These are phyloP conservation scores for Thalpophila matura DNA, from an alignment of 2,888 invertebrate species.

Conservation along the genomic window DNA sequence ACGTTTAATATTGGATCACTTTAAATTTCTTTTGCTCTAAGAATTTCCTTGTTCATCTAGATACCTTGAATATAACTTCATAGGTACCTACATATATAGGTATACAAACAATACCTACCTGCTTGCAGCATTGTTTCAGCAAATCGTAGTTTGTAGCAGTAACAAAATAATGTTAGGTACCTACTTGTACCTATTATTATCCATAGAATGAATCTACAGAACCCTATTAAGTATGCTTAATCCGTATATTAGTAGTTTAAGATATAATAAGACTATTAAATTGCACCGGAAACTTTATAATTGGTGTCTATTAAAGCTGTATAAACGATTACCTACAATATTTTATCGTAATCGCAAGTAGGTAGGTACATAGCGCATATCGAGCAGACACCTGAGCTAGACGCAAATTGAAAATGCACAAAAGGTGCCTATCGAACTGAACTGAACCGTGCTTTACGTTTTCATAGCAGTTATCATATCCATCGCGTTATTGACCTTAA, in stretches of 20 bases:
- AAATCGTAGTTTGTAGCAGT: not conserved
- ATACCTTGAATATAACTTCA: too few species aligned
- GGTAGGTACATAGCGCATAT: constrained; percentile 13
- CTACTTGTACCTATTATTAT: constrained; percentile 15
- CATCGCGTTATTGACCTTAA: constrained; percentile 88
- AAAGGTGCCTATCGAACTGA: constrained; percentile 56
- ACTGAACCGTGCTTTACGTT: constrained; percentile 62
- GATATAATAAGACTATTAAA: constrained; percentile 51
- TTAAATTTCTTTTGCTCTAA: too few species aligned
- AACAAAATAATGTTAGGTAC: constrained; percentile 8
- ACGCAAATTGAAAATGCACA: constrained; percentile 53
- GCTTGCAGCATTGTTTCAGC: too few species aligned
- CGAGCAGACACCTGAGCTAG: constrained; percentile 30
- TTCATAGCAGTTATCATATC: constrained; percentile 84
- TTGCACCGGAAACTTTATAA: constrained; percentile 61
- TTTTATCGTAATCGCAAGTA: constrained; percentile 29
- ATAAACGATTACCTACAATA: constrained; percentile 40
- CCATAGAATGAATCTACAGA: constrained; percentile 32
- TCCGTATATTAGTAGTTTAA: constrained; percentile 30
- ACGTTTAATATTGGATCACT: too few species aligned
- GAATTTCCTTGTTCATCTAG: too few species aligned
- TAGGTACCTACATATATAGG: too few species aligned
- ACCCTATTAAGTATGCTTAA: constrained; percentile 31
- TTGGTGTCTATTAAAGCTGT: constrained; percentile 54
- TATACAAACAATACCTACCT: too few species aligned